Percentiles rank a stretch among this genome's conserved stretches.
Evolutionary conservation across 2,888 invertebrate species (phyloP).

Genomic region (Acleris laterana): DNA sequence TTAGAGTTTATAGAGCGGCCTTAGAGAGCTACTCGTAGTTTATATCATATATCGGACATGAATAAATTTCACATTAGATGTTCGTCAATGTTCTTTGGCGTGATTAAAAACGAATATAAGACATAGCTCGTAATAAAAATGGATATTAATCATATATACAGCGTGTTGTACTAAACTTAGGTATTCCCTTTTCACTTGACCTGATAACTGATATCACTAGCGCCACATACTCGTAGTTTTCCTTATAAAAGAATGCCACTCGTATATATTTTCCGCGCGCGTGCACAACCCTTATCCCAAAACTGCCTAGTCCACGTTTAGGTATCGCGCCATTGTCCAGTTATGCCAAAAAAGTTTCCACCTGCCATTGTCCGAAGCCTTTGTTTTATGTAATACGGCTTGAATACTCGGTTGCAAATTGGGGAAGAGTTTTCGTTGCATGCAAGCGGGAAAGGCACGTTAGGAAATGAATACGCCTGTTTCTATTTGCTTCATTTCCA

Average conservation of each 20-base stretch:
- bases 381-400: constrained; percentile 76
- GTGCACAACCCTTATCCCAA: constrained; percentile 61
- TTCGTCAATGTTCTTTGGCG: too few relatives aligned
- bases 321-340: constrained; percentile 69
- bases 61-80: too few relatives aligned
- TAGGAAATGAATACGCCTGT: constrained; percentile 22
- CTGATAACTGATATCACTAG: too few relatives aligned
- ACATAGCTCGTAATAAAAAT: too few relatives aligned
- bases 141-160: too few relatives aligned
- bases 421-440: constrained; percentile 53
- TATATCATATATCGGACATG: too few relatives aligned
- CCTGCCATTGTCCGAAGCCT: constrained; percentile 71
- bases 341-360: constrained; percentile 75
- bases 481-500: constrained; percentile 30
- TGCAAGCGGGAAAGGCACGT: constrained; percentile 32
- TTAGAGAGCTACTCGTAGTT: too few relatives aligned
- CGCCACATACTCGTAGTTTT: neutral
- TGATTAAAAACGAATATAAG: too few relatives aligned
- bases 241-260: neutral
- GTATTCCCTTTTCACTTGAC: too few relatives aligned
- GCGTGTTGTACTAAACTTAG: too few relatives aligned
- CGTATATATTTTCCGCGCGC: constrained; percentile 4
- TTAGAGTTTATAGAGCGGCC: too few relatives aligned
- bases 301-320: constrained; percentile 74
- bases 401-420: constrained; percentile 60